Conservation (phyloP, 2,888 invertebrate genomes). For the Neoitamus cyanurus region DNA sequence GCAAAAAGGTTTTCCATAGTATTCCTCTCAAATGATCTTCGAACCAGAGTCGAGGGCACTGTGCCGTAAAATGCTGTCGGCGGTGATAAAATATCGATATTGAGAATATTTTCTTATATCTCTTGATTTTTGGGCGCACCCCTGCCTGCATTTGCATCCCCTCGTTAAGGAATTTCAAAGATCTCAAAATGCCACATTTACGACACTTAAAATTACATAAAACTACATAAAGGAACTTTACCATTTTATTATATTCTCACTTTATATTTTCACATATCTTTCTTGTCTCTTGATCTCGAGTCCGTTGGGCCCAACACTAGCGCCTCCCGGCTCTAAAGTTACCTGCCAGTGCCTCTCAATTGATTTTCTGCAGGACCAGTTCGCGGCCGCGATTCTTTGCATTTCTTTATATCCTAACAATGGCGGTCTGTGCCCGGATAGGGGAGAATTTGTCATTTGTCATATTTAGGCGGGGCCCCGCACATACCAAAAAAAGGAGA, state of each 20-base stretch:
- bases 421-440: not conserved
- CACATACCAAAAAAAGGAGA: slow-evolving; percentile 30
- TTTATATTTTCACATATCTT: slow-evolving; percentile 40
- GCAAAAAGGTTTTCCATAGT: slow-evolving; percentile 56
- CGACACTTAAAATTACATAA: slow-evolving; percentile 38
- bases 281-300: slow-evolving; percentile 33
- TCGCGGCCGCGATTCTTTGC: slow-evolving; percentile 16
- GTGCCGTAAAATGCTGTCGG: slow-evolving; percentile 1
- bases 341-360: not conserved
- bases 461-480: slow-evolving; percentile 20
- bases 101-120: not conserved
- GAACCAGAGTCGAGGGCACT: slow-evolving; percentile 9
- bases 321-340: slow-evolving; percentile 24
- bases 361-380: slow-evolving; percentile 20
- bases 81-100: slow-evolving; percentile 37
- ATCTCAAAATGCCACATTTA: slow-evolving; percentile 42
- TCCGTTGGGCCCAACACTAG: slow-evolving; percentile 25
- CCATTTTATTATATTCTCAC: slow-evolving; percentile 42
- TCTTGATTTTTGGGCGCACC: slow-evolving; percentile 20
- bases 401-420: slow-evolving; percentile 29
- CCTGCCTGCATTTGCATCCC: slow-evolving; percentile 42
- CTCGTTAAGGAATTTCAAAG: slow-evolving; percentile 33
- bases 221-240: slow-evolving; percentile 44
- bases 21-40: not conserved
- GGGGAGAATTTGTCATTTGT: not conserved